phyloP scores from a whole-genome alignment of 2,797 vertebrate species.

The Notamacropus eugenii region DNA sequence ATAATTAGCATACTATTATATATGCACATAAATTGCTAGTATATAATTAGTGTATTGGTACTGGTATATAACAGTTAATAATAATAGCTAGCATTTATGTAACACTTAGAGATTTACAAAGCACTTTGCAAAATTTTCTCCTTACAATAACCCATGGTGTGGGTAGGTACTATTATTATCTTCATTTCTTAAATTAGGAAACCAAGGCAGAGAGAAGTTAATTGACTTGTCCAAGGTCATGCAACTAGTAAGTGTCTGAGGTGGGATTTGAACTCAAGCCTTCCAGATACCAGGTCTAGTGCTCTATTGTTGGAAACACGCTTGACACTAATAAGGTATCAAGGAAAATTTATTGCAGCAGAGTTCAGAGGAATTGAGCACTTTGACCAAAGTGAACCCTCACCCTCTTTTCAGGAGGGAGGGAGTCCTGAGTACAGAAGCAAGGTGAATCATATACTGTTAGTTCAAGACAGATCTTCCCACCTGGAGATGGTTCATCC shows the following conservation, averaged over 20 bases:
- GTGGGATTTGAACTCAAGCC: not conserved
- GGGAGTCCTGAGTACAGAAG: no score
- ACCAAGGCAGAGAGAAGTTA: not conserved
- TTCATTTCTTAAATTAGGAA: not conserved
- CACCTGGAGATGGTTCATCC: no score
- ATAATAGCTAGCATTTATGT: not conserved
- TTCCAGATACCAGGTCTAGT: not conserved
- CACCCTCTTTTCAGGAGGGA: no score
- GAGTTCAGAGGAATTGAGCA: no score
- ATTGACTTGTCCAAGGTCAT: not conserved
- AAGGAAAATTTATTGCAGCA: no score
- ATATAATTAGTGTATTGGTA: not conserved
- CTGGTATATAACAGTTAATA: not conserved
- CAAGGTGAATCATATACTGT: no score
- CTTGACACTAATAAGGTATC: no score
- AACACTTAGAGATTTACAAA: not conserved
- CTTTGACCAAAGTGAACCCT: no score
- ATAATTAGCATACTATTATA: no score
- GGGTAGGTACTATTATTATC: not conserved
- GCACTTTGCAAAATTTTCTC: not conserved
- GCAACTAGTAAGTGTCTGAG: not conserved
- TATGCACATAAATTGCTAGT: no score
- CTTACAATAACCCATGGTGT: not conserved
- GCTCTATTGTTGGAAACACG: not conserved
- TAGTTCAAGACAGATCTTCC: no score